A percentile compares a stretch with the other conserved stretches of the same genome.
Evolutionary conservation across 2,888 invertebrate genomes (phyloP).

Genomic region (Uropetala carovei): DNA sequence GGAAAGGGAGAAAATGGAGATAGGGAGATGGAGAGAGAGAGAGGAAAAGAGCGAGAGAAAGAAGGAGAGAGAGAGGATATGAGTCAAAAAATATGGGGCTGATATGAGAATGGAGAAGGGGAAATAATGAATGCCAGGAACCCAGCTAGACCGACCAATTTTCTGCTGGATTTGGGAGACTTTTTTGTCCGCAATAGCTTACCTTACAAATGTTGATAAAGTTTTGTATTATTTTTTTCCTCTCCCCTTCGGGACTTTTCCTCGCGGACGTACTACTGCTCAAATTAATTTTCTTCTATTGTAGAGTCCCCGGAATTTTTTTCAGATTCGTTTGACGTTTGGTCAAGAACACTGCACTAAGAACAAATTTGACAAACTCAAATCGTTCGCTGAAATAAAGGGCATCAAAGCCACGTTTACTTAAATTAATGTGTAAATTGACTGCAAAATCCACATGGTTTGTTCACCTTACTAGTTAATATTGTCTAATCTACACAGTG

Average conservation of each 20-base stretch:
- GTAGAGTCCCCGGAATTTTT: too few relatives aligned
- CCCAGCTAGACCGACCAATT: constrained; percentile 39
- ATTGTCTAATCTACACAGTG: too few relatives aligned
- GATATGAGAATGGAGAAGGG: constrained; percentile 32
- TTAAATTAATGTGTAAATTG: too few relatives aligned
- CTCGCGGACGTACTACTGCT: neutral
- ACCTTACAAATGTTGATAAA: neutral
- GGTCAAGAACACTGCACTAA: too few relatives aligned
- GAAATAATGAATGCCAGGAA: constrained; percentile 30
- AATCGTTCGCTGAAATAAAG: too few relatives aligned
- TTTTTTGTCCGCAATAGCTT: neutral
- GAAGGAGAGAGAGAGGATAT: neutral
- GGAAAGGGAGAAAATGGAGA: neutral
- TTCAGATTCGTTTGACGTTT: neutral
- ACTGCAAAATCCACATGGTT: too few relatives aligned
- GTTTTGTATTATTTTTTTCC: neutral
- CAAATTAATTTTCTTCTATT: too few relatives aligned
- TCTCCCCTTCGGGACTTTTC: neutral
- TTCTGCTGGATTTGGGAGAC: constrained; percentile 21
- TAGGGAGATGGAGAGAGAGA: neutral
- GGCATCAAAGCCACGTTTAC: too few relatives aligned
- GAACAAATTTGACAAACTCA: too few relatives aligned
- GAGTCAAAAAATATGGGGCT: constrained; percentile 18
- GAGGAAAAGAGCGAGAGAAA: neutral
- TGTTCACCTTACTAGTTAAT: too few relatives aligned